Conservation (phyloP, 2,797 vertebrate species). For the Parotocinclus haroldoi region DNA sequence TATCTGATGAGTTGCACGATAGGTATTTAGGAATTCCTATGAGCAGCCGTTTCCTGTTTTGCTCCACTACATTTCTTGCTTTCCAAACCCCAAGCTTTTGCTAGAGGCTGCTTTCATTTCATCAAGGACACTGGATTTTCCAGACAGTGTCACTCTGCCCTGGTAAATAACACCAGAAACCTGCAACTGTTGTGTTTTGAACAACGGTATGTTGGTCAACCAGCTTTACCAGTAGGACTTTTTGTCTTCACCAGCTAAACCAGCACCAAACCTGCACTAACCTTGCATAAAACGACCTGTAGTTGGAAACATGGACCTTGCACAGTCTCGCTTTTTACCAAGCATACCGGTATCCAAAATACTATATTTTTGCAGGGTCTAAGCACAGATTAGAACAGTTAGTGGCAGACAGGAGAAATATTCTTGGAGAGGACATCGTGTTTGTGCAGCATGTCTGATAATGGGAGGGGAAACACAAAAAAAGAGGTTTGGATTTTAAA, state of each 20-base stretch:
- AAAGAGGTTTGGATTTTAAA: neutral
- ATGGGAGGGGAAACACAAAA: neutral
- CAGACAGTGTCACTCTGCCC: conserved; percentile 4
- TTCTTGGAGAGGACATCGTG: conserved; percentile 8
- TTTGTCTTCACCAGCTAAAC: too few relatives aligned
- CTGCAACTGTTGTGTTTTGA: too few relatives aligned
- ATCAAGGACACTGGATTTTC: conserved; percentile 22
- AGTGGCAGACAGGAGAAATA: conserved; percentile 9
- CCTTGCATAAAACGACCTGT: too few relatives aligned
- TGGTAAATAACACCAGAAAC: too few relatives aligned
- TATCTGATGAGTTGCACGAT: neutral
- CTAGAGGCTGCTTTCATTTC: conserved; percentile 4
- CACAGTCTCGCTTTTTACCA: too few relatives aligned
- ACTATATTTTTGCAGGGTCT: too few relatives aligned
- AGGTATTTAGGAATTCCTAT: conserved; percentile 29
- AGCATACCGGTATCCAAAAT: too few relatives aligned
- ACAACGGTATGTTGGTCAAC: too few relatives aligned
- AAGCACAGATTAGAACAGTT: conserved; percentile 7
- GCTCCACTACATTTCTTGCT: conserved; percentile 6
- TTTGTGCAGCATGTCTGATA: conserved; percentile 4
- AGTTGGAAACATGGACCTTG: too few relatives aligned
- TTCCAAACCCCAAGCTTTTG: conserved; percentile 16
- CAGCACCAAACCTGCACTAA: too few relatives aligned
- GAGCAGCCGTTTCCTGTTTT: conserved; percentile 40
- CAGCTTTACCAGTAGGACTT: too few relatives aligned